Base-by-base conservation (phyloP, 2,797 vertebrate genomes). In the Pterois miles region DNA sequence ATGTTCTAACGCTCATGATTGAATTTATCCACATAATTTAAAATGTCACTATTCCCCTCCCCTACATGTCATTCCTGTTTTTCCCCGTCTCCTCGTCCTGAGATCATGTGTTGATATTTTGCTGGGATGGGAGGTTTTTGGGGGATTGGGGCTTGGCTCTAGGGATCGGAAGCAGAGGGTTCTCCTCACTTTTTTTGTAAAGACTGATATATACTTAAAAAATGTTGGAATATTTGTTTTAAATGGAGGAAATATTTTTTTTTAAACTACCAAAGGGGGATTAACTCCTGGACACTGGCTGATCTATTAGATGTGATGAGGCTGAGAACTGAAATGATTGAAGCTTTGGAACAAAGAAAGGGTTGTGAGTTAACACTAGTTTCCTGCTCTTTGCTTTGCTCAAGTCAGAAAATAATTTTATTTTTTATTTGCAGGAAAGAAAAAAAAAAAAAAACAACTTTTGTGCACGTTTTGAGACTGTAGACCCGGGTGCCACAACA, bases 401-500 rank as follows among this genome's bases (percentile, higher is more conserved):
- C 83, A 71, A 90, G 83, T 91, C 89, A 82, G 87, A 91, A 89
- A 59, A 89, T 86, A 86, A 91, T 93, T 93, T 92, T 90, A 86
- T 89, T 91, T 92, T 93, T 94, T 93, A 92, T 95, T 95, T 94
- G 92, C 94, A 93, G 91, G 92, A 93, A 90, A 92, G 70, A 76
- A 71, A 80, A 43, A 73, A 88, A 84, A 93, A 90, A 92, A 68
- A 76, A 71, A 80, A 43, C 71, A 88, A 84, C 84, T 83, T 92
- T 91, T 94, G 92, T 95, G 94, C 95, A 95, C 93, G 91, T 94
- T 94, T 94, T 93, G 92, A 94, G 90, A 94, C 92, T 94, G 94
- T 94, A 93, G 93, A 94, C 86, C 90, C 92, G 92, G 91, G 93
- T 95, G 93, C 93, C 94, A 95, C 93, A 91, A 91, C 86, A 88